Percentiles rank a stretch among this genome's conserved stretches.
Conservation (phyloP, 2,113 vertebrate species). For the Centropus bengalensis region DNA sequence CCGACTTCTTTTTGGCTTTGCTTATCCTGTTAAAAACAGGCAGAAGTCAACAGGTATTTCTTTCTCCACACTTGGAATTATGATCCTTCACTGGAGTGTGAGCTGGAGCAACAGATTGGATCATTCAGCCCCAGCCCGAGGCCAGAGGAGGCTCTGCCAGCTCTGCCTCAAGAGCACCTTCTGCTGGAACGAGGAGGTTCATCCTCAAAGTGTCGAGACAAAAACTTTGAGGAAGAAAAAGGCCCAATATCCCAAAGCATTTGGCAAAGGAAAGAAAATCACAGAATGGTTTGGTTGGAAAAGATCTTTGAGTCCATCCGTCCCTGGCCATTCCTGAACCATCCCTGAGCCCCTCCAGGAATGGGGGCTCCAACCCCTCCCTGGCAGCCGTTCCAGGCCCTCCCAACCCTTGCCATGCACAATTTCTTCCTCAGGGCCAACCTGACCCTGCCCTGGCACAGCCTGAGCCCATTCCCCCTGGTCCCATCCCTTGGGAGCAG, state of each 20-base stretch:
- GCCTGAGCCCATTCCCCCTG: too few relatives aligned
- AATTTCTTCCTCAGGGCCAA: too few relatives aligned
- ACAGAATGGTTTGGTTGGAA: too few relatives aligned
- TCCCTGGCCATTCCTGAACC: too few relatives aligned
- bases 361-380: too few relatives aligned
- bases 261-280: background rate
- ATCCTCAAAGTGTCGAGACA: background rate
- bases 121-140: background rate
- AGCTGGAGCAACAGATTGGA: accelerated
- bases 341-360: too few relatives aligned
- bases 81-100: background rate
- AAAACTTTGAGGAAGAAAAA: accelerated
- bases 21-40: constrained; percentile 81
- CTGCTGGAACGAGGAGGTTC: too few relatives aligned
- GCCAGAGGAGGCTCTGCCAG: background rate
- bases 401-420: too few relatives aligned
- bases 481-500: too few relatives aligned
- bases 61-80: background rate
- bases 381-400: too few relatives aligned
- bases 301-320: too few relatives aligned
- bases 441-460: too few relatives aligned
- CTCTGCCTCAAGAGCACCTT: background rate
- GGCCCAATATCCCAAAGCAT: background rate
- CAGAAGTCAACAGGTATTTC: background rate
- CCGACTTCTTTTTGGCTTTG: constrained; percentile 93